Evolutionary conservation across 2,888 invertebrate species (phyloP).

Genomic region (Drosophila diplacantha): DNA sequence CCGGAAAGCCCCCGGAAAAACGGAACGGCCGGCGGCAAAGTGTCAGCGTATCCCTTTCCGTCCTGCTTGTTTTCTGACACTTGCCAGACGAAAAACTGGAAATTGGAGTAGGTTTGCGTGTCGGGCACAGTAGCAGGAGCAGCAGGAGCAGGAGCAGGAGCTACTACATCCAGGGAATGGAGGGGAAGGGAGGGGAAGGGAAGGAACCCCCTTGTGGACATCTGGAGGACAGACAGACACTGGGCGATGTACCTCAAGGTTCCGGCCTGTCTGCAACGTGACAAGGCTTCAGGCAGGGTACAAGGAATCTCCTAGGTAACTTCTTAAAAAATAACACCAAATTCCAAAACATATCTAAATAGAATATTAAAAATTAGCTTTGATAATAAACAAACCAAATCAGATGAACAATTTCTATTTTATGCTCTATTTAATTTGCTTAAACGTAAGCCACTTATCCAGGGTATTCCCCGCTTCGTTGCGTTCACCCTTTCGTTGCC

Average conservation of each 20-base stretch:
- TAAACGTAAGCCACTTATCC: constrained; percentile 13
- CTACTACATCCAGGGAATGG: background rate
- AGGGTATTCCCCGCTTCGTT: constrained; percentile 28
- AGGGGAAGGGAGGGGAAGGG: background rate
- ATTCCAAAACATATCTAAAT: background rate
- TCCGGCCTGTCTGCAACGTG: constrained; percentile 2
- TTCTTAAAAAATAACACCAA: no score
- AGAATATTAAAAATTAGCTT: background rate
- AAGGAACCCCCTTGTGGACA: constrained; percentile 6
- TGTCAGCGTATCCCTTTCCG: constrained; percentile 54
- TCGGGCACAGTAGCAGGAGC: constrained; percentile 40
- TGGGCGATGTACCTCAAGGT: constrained; percentile 21
- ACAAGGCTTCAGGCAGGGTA: background rate
- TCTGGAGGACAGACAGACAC: constrained; percentile 19
- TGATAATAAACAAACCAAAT: background rate
- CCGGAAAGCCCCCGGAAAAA: background rate
- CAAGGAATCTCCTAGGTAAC: background rate
- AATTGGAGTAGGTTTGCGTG: constrained; percentile 69
- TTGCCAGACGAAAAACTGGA: constrained; percentile 51
- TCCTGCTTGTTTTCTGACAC: constrained; percentile 33
- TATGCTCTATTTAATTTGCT: constrained; percentile 13
- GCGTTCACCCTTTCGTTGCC: constrained; percentile 1
- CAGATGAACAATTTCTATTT: background rate
- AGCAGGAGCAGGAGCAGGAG: constrained; percentile 1
- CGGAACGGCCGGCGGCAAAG: constrained; percentile 35